Conservation (phyloP, 1,140 invertebrate species). For the Drosophila tristis region DNA sequence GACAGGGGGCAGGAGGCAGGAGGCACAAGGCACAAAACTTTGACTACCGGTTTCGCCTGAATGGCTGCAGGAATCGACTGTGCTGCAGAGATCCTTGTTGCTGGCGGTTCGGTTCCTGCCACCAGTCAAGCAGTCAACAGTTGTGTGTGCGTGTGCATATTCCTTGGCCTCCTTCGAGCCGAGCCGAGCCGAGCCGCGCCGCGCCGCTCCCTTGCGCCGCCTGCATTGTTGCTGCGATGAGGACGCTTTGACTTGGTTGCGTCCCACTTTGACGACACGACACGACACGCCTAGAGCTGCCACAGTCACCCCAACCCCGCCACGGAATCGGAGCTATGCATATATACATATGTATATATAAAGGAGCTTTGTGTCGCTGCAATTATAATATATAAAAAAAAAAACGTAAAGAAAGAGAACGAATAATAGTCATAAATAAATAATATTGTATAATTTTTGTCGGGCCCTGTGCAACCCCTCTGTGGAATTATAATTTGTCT, state of each 20-base stretch:
- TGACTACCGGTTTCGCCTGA: constrained; percentile 64
- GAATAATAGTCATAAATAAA: constrained; percentile 58
- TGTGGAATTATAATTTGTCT: constrained; percentile 11
- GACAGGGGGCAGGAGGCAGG: neutral
- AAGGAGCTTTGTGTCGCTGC: too few species aligned
- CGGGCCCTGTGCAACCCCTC: constrained; percentile 24
- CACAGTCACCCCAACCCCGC: neutral
- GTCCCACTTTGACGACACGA: constrained; percentile 71
- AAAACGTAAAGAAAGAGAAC: neutral
- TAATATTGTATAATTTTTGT: constrained; percentile 24
- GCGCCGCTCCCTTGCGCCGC: constrained; percentile 23
- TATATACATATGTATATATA: too few species aligned
- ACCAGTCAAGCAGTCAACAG: constrained; percentile 58
- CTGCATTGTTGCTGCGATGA: constrained; percentile 48
- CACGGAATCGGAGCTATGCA: neutral
- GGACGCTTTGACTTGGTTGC: constrained; percentile 79
- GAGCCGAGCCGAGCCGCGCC: too few species aligned
- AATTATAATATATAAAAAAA: too few species aligned
- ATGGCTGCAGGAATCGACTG: neutral
- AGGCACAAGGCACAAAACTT: neutral
- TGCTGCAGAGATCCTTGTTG: constrained; percentile 43
- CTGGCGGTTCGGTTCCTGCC: constrained; percentile 3
- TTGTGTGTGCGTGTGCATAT: constrained; percentile 27
- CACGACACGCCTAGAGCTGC: constrained; percentile 33
- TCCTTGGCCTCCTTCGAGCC: too few species aligned